Evolutionary conservation across 2,888 invertebrate genomes (phyloP), one percentile per base, ranked within the genome.

Genomic region (Zaprionus lineosus): DNA sequence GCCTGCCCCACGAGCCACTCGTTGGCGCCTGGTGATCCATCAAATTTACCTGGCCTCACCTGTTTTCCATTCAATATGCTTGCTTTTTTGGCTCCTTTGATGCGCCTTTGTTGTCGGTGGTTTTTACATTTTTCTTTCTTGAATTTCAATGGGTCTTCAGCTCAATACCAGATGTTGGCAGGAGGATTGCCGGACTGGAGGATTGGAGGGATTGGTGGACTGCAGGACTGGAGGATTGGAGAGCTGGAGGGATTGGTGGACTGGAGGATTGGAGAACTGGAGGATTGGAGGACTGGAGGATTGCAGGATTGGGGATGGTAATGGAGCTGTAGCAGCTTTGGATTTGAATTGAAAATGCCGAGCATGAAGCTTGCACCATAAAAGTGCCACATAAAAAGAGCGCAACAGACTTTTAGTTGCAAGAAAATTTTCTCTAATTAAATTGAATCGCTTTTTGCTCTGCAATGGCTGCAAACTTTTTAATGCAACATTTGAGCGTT

Each of bases 401-500:
- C 24, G 34, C 15, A 28, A 36, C 36, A 21, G 21, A 59, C 34
- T 69, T 69, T 73, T 43, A 60, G 69, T 64, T 67, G 52, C 67
- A 60, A 33, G 43, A 52, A 73, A 77, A 67, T 74, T 56, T 70
- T 46, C 68, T 67, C 76, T 81, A 83, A 81, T 81, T 81, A 83
- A 81, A 81, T 81, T 68, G 69, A 81, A 81, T 74, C 59, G 67
- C 62, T 55, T 62, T 70, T 65, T 71, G 55, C 63, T n/a, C n/a
- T 62, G 39, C 21, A 37, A 58, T 40, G 19, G 37, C 58, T 58
- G 55, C 26, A 72, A 83, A 76, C 61, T 83, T 83, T 81, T 76
- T 74, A 79, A 79, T 83, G 68, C 66, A 50, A 74, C 83, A 79
- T 74, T 83, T 62, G 39, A 70, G 75, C 58, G 69, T 59, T 59